These are phyloP conservation scores for Tinea pellionella DNA, from an alignment of 2,888 invertebrate genomes.

Conservation along the genomic window DNA sequence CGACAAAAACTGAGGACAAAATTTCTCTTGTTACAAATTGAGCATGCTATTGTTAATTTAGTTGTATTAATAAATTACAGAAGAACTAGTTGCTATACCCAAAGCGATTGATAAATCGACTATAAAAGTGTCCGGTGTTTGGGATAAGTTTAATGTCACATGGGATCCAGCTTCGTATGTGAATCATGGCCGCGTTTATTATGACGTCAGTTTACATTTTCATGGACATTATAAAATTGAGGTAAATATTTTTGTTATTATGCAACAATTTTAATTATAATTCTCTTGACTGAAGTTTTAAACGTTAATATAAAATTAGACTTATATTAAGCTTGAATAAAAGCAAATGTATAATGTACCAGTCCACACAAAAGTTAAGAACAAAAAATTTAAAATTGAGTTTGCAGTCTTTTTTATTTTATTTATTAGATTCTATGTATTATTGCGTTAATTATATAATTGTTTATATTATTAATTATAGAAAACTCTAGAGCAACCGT, in stretches of 20 bases:
- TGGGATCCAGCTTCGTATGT: constrained; percentile 83
- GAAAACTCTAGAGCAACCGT: constrained; percentile 64
- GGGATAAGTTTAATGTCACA: constrained; percentile 84
- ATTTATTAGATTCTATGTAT: too few species aligned
- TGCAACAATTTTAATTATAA: too few species aligned
- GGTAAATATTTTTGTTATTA: constrained; percentile 39
- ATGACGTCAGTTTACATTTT: constrained; percentile 77
- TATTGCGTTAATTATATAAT: too few species aligned
- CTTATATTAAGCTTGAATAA: too few species aligned
- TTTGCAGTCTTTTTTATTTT: too few species aligned
- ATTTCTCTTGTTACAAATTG: too few species aligned
- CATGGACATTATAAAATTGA: constrained; percentile 71
- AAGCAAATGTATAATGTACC: neutral
- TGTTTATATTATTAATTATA: constrained; percentile 20
- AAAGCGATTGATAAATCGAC: constrained; percentile 74
- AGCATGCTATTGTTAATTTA: too few species aligned
- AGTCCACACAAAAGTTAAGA: too few species aligned
- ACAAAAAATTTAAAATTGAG: too few species aligned
- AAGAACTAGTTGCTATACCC: constrained; percentile 77
- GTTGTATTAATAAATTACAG: constrained; percentile 23
- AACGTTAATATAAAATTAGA: too few species aligned
- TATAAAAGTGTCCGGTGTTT: constrained; percentile 78
- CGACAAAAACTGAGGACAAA: too few species aligned
- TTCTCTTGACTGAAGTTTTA: too few species aligned
- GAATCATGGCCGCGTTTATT: constrained; percentile 84